Evolutionary conservation across 2,113 vertebrate genomes (phyloP).

Genomic region (Pseudorectes ferrugineus): DNA sequence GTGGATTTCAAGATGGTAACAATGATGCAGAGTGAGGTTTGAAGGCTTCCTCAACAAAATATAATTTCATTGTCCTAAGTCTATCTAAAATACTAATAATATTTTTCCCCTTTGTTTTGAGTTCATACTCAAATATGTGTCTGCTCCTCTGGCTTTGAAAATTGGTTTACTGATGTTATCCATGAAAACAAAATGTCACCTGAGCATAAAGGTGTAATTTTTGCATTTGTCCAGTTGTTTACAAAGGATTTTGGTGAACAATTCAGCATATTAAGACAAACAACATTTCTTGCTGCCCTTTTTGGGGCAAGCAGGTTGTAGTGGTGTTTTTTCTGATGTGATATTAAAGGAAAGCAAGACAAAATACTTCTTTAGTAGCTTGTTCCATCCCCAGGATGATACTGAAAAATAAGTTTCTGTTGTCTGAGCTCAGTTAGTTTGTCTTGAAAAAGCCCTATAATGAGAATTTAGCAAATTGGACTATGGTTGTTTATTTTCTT

Average conservation of each 20-base stretch:
- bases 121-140: not conserved
- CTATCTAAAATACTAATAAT: not conserved
- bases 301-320: not conserved
- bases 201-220: not conserved
- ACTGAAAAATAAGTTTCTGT: not conserved
- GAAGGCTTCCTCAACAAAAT: not conserved
- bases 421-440: not conserved
- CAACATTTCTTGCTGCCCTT: not conserved
- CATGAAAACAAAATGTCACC: not conserved
- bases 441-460: not conserved
- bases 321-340: not conserved
- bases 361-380: not conserved
- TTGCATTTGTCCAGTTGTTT: not conserved
- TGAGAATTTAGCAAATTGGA: not conserved
- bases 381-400: not conserved
- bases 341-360: not conserved
- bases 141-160: not conserved
- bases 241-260: not conserved
- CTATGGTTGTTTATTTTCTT: not conserved
- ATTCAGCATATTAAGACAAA: not conserved
- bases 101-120: rapidly evolving
- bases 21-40: not conserved
- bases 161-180: not conserved
- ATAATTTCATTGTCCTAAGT: not conserved
- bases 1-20: not conserved